phyloP scores from a whole-genome alignment of 2,797 vertebrate genomes.

The Etheostoma nigrum region DNA sequence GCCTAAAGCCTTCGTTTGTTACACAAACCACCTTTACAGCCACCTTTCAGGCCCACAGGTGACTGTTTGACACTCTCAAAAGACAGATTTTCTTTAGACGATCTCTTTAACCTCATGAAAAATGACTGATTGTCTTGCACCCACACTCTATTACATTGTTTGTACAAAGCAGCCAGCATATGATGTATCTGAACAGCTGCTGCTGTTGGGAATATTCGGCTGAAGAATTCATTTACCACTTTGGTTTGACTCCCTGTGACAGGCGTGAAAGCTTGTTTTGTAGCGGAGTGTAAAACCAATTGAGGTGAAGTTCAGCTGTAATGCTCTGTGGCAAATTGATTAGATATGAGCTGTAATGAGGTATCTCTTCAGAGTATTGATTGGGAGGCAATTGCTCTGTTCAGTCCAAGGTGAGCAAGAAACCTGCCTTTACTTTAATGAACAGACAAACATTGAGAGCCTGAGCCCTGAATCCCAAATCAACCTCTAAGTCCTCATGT shows the following conservation, averaged over 20 bases:
- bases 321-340: constrained; percentile 60
- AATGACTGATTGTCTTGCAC: constrained; percentile 54
- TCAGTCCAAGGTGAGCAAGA: constrained; percentile 17
- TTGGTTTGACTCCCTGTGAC: constrained; percentile 59
- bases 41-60: constrained; percentile 8
- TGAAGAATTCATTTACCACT: constrained; percentile 62
- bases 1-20: not conserved
- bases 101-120: constrained; percentile 50
- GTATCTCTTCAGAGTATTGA: constrained; percentile 62
- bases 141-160: constrained; percentile 47
- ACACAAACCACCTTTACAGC: not conserved
- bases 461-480: constrained; percentile 35
- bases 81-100: constrained; percentile 28
- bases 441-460: constrained; percentile 49
- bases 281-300: constrained; percentile 15
- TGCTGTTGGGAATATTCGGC: constrained; percentile 58
- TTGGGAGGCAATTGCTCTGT: constrained; percentile 45
- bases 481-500: not conserved
- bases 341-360: constrained; percentile 59
- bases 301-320: constrained; percentile 45
- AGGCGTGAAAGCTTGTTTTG: constrained; percentile 57
- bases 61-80: constrained; percentile 29
- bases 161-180: constrained; percentile 48
- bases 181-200: constrained; percentile 52
- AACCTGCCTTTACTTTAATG: constrained; percentile 45